Base-by-base conservation (phyloP, 2,113 vertebrate species). In the Shinisaurus crocodilurus region DNA sequence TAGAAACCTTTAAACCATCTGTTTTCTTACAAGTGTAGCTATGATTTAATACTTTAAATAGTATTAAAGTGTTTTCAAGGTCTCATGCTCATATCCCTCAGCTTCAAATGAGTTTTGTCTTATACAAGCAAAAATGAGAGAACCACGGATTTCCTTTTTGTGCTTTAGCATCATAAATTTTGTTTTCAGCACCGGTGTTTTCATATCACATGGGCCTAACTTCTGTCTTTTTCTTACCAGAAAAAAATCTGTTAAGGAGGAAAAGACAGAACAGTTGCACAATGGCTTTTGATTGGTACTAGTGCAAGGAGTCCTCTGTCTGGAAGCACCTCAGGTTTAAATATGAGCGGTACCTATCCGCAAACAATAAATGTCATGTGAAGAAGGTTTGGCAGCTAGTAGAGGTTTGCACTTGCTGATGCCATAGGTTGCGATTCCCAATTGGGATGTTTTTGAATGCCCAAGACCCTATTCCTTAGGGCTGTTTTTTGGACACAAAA, bases 321-420 rank as follows among this genome's bases (percentile, higher is more conserved):
- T 54, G 50, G 50, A 54, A 54, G 50, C 50, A 54, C 50, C 50
- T 10, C 6, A 54, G 50, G 25, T 69, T 27, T 69, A 69, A 69
- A 6, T 8, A 69, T 69, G 67, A 69, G 6, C 7, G 13, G 27
- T 29, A 29, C 27, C 6, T 6, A 32, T 29, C 63, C 23, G 63
- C 63, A 65, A 29, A 29, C 65, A 54, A 54, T 10, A 5, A 29
- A 69, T 27, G 67, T 15, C 67, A 69, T 32, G 67, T 57, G 90
- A 75, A 3, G 5, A 87, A 82, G 83, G 79, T 8, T 88, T 80
- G 29, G 0, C 43, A 16, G 63, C 65, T 89, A 3, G 25, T 67
- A 48, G 88, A 91, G 90, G 90, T 86, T 32, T 74, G 12, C 50
- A 43, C 12, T 60, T 87, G 63, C 29, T 18, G 8, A 27, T 80